phyloP scores from a whole-genome alignment of 1,140 invertebrate species.

The Rhopalosiphum padi region DNA sequence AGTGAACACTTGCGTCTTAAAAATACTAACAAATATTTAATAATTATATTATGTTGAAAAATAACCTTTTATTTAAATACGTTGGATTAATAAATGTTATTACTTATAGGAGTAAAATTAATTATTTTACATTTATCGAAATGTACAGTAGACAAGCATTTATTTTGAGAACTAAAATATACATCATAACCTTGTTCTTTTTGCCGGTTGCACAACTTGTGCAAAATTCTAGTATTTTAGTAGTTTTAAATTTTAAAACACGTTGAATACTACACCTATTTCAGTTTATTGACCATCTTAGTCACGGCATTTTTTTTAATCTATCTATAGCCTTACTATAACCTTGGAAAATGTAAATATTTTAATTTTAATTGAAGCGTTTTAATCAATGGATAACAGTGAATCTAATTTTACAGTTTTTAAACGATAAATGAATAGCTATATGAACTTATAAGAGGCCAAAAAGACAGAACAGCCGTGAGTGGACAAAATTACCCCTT shows the following conservation, averaged over 20 bases:
- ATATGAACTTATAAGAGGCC: too few species aligned
- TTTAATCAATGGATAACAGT: too few species aligned
- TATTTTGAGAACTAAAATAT: background rate
- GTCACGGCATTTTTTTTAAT: background rate
- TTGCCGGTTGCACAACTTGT: conserved; percentile 14
- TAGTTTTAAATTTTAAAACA: conserved; percentile 3
- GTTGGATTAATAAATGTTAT: background rate
- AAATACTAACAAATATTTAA: background rate
- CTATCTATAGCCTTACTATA: background rate
- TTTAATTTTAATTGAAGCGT: too few species aligned
- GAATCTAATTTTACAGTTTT: too few species aligned
- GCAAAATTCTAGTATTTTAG: background rate
- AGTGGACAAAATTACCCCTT: background rate
- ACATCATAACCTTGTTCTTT: background rate
- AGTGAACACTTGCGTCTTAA: background rate
- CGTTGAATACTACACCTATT: background rate
- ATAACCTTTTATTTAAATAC: background rate
- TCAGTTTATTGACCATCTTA: background rate
- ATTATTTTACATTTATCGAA: conserved; percentile 7
- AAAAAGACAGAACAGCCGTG: too few species aligned
- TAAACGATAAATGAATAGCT: too few species aligned
- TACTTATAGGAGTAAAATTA: background rate
- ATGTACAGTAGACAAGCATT: background rate
- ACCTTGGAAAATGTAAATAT: background rate
- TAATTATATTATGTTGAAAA: background rate